A percentile compares a stretch with the other conserved stretches of the same genome.
phyloP scores from a whole-genome alignment of 1,140 invertebrate genomes.

The Meloidogyne chitwoodi region DNA sequence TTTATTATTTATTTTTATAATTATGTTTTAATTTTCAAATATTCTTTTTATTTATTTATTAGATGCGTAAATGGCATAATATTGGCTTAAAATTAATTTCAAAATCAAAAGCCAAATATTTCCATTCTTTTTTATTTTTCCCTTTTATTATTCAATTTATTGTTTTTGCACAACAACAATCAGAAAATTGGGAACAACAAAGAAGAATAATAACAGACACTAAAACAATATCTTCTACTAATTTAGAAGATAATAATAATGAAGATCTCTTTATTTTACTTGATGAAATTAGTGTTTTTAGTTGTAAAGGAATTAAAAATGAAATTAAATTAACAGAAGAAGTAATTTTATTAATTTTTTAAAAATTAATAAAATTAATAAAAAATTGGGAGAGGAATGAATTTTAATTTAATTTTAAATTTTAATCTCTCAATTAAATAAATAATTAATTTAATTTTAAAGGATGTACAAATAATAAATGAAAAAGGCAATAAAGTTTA shows the following conservation, averaged over 20 bases:
- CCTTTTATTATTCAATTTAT: background rate
- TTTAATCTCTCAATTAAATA: too few relatives aligned
- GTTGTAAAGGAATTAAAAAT: slow-evolving; percentile 51
- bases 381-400: too few relatives aligned
- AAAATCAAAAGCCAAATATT: background rate
- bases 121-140: background rate
- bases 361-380: background rate
- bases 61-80: background rate
- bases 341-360: background rate
- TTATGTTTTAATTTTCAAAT: too few relatives aligned
- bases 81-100: background rate
- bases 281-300: background rate
- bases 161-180: background rate
- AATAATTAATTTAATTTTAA: background rate
- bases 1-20: too few relatives aligned
- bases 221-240: background rate
- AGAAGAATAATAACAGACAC: background rate
- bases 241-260: background rate
- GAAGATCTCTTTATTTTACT: background rate
- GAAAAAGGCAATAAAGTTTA: slow-evolving; percentile 56
- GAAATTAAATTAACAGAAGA: slow-evolving; percentile 57
- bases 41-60: too few relatives aligned
- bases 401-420: too few relatives aligned
- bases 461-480: slow-evolving; percentile 54
- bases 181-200: background rate